These are phyloP conservation scores for Cephus cinctus DNA, from an alignment of 1,140 invertebrate genomes.

Conservation along the genomic window DNA sequence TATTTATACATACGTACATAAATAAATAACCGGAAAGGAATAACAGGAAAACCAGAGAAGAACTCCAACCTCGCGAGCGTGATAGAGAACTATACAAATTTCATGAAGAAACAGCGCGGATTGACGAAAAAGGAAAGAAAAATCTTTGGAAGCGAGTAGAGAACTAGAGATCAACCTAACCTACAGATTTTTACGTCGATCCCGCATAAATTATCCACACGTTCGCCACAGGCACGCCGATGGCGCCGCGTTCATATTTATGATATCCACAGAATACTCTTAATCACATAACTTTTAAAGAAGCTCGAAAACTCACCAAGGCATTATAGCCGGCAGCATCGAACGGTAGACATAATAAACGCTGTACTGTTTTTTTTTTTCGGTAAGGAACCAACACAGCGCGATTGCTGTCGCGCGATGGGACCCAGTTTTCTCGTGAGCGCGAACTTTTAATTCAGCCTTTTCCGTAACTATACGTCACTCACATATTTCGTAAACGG, in stretches of 20 bases:
- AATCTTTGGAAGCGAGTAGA: constrained; percentile 24
- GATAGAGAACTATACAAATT: neutral
- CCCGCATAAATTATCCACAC: constrained; percentile 16
- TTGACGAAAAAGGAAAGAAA: constrained; percentile 21
- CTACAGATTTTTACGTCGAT: constrained; percentile 36
- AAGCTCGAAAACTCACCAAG: constrained; percentile 22
- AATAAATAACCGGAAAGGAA: constrained; percentile 28
- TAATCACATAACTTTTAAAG: constrained; percentile 7
- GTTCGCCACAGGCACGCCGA: neutral
- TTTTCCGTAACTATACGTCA: constrained; percentile 3
- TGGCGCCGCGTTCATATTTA: constrained; percentile 9
- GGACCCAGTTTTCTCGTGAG: neutral
- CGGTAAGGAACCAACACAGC: constrained; percentile 25
- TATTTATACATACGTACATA: constrained; percentile 35
- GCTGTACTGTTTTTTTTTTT: constrained; percentile 25
- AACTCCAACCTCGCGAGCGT: neutral
- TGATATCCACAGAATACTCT: constrained; percentile 4
- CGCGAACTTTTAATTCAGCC: constrained; percentile 8
- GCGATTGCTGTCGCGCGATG: constrained; percentile 21
- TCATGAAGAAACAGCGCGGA: constrained; percentile 4
- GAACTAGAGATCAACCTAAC: constrained; percentile 44
- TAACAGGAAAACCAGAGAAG: neutral
- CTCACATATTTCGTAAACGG: constrained; percentile 28
- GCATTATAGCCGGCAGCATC: constrained; percentile 29
- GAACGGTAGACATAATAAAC: constrained; percentile 26